Evolutionary conservation across 2,113 vertebrate genomes (phyloP).

Genomic region (Gymnobelideus leadbeateri): DNA sequence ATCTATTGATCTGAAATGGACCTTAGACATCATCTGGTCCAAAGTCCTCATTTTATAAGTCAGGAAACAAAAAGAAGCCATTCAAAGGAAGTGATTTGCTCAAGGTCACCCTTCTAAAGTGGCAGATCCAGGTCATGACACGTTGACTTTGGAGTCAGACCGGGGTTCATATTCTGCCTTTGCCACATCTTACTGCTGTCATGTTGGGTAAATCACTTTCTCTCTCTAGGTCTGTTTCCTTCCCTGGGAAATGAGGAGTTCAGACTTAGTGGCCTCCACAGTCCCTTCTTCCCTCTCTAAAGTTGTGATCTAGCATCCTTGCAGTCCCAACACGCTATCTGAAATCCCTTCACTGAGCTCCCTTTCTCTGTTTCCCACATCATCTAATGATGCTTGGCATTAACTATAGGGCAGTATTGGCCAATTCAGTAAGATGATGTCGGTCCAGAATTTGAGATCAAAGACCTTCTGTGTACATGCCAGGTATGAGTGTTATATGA

Average conservation of each 20-base stretch:
- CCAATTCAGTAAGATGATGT: not conserved
- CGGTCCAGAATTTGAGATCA: not conserved
- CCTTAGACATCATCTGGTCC: not conserved
- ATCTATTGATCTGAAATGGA: not conserved
- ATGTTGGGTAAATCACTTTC: not conserved
- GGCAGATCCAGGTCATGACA: not conserved
- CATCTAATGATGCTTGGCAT: not conserved
- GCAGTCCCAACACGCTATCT: not conserved
- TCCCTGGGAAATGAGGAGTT: not conserved
- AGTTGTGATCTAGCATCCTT: not conserved
- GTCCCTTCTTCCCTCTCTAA: not conserved
- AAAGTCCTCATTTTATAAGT: too few species aligned
- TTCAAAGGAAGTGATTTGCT: not conserved
- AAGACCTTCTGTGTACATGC: not conserved
- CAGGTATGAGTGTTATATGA: not conserved
- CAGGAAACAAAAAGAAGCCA: not conserved
- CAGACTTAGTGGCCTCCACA: not conserved
- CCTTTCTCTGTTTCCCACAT: not conserved
- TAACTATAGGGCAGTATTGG: not conserved
- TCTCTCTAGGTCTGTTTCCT: not conserved
- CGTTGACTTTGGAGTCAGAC: not conserved
- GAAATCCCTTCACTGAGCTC: not conserved
- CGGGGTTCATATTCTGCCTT: not conserved
- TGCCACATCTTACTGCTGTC: not conserved
- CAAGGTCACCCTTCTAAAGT: not conserved